Base-by-base conservation (phyloP, 2,888 invertebrate species). In the Caenorhabditis drosophilae region DNA sequence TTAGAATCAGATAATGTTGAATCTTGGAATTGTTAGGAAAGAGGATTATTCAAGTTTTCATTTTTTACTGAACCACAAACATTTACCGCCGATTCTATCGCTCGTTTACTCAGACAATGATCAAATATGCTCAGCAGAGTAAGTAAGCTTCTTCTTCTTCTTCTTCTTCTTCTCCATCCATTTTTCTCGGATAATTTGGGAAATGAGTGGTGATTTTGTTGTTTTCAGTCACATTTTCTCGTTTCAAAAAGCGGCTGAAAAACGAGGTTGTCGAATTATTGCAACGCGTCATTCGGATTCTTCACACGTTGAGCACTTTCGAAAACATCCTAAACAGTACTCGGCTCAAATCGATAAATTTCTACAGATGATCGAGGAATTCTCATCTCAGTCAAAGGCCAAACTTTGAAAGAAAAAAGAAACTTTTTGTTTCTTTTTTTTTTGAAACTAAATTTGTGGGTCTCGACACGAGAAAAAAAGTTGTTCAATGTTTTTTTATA, bases 41-140 rank as follows among this genome's bases (percentile, higher is more conserved):
- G n/a, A n/a, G n/a, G n/a, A n/a, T n/a, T n/a, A n/a, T n/a, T 48
- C 47, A 22, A 47, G 57, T 2, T 63, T 44, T 36, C 46, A 53
- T n/a, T 63, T 57, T 35, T 26, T 57, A 4, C 46, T 63, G 20
- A 53, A 53, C 36, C n/a, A n/a, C n/a, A n/a, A n/a, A 1, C 20
- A 57, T 46, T 44, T 63, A 15, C 63, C 63, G 4, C 35, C 34
- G 12, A 34, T 57, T 22, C 45, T 63, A 26, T 34, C 38, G 0
- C 40, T 57, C 0, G 41, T 63, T 7, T 63, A 53, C 44, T 63
- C 63, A 1, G 63, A 63, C 26, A 53, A 45, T n/a, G 63, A 63
- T 36, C 44, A 53, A 26, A 55, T 63, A 15, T 63, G 63, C 22
- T 48, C 47, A 1, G 57, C 63, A 0, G 44, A 52, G 63, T 62